A percentile compares a stretch with the other conserved stretches of the same genome.
These are phyloP conservation scores for Drosophila villosipedis DNA, from an alignment of 2,888 invertebrate genomes.

Conservation along the genomic window DNA sequence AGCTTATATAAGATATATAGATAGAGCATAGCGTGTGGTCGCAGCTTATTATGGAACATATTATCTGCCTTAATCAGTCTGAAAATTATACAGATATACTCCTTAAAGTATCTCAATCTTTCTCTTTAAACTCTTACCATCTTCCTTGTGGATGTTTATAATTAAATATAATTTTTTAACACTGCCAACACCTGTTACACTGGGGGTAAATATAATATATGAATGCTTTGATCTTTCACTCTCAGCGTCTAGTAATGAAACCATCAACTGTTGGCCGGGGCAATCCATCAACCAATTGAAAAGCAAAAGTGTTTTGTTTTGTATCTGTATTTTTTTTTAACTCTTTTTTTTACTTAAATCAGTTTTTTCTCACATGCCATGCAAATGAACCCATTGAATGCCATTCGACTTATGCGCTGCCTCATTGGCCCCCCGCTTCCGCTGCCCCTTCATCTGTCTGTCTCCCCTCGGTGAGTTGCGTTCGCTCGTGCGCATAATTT, in stretches of 20 bases:
- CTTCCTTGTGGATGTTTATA: background rate
- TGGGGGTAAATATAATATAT: background rate
- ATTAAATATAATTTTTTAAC: background rate
- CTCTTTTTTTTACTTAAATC: conserved; percentile 32
- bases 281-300: conserved; percentile 66
- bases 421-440: conserved; percentile 24
- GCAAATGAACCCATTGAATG: conserved; percentile 72
- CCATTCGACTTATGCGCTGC: conserved; percentile 70
- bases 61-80: background rate
- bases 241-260: conserved; percentile 53
- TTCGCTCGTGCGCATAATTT: conserved; percentile 80
- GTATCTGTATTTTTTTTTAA: conserved; percentile 1
- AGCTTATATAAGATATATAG: background rate
- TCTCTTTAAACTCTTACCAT: background rate
- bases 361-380: conserved; percentile 66
- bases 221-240: conserved; percentile 26
- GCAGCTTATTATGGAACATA: background rate
- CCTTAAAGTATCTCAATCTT: background rate
- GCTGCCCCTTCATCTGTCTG: background rate
- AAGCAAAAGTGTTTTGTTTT: conserved; percentile 53
- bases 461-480: conserved; percentile 19
- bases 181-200: conserved; percentile 35
- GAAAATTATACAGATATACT: background rate
- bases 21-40: background rate
- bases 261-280: conserved; percentile 62